phyloP scores from a whole-genome alignment of 2,113 vertebrate genomes.

The Cebus imitator region DNA sequence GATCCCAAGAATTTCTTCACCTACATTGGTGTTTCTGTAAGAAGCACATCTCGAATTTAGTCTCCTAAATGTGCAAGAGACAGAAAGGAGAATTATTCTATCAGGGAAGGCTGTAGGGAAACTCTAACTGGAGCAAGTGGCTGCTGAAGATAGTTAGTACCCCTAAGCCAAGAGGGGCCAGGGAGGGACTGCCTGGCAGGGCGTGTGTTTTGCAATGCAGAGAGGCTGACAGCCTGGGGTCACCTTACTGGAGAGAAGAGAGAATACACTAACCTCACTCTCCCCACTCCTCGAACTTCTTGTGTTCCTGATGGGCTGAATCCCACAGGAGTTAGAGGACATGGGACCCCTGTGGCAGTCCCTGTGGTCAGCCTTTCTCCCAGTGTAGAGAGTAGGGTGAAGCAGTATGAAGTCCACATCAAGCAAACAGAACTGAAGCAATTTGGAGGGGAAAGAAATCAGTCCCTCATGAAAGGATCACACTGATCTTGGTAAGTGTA shows the following conservation, averaged over 20 bases:
- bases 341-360: not conserved
- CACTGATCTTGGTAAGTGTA: not conserved
- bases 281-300: not conserved
- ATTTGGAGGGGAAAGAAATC: not conserved
- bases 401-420: not conserved
- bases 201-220: not conserved
- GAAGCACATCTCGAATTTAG: not conserved
- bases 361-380: not conserved
- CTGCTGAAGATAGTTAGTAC: rapidly evolving
- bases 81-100: not conserved
- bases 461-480: not conserved
- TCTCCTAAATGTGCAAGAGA: not conserved
- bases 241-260: not conserved
- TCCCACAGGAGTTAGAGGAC: not conserved
- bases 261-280: not conserved
- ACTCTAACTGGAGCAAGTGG: not conserved
- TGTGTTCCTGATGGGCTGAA: not conserved
- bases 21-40: not conserved
- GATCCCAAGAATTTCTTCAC: not conserved
- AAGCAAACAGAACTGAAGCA: not conserved
- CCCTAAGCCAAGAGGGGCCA: not conserved
- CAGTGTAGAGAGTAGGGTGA: not conserved
- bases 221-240: not conserved
- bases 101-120: not conserved
- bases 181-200: not conserved